Conservation (phyloP, 2,888 invertebrate genomes). For the Chrysolina haemoptera region DNA sequence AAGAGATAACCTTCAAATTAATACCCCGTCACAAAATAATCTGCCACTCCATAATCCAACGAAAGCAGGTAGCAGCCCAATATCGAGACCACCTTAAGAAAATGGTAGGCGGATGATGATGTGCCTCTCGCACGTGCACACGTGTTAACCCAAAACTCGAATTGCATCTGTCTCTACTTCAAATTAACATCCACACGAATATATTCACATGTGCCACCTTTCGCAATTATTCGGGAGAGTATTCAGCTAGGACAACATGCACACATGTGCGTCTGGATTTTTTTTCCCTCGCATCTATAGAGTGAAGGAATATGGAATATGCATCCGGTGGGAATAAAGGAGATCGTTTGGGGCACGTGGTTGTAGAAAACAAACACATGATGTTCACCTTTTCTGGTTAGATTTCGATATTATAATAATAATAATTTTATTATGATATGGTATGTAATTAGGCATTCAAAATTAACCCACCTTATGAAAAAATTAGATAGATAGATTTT, state of each 20-base stretch:
- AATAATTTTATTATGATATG: too few relatives aligned
- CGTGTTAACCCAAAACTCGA: conserved; percentile 50
- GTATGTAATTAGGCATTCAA: too few relatives aligned
- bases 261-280: conserved; percentile 31
- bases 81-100: conserved; percentile 35
- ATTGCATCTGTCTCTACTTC: conserved; percentile 56
- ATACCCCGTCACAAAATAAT: background rate
- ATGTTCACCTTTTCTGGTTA: background rate
- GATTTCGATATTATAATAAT: background rate
- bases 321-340: conserved; percentile 10
- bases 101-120: conserved; percentile 53
- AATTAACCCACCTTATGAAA: too few relatives aligned
- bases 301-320: conserved; percentile 18
- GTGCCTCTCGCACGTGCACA: conserved; percentile 57
- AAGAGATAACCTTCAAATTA: background rate
- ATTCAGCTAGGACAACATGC: conserved; percentile 37
- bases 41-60: background rate
- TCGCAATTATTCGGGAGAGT: conserved; percentile 40
- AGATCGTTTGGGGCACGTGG: conserved; percentile 8
- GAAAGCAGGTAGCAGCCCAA: conserved; percentile 32
- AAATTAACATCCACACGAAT: conserved; percentile 12
- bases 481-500: too few relatives aligned
- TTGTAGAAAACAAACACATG: conserved; percentile 4
- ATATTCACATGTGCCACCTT: conserved; percentile 32
- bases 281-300: conserved; percentile 12